Percentiles rank a stretch among this genome's conserved stretches.
phyloP scores from a whole-genome alignment of 2,888 invertebrate species.

The Ennomos fuscantarius region DNA sequence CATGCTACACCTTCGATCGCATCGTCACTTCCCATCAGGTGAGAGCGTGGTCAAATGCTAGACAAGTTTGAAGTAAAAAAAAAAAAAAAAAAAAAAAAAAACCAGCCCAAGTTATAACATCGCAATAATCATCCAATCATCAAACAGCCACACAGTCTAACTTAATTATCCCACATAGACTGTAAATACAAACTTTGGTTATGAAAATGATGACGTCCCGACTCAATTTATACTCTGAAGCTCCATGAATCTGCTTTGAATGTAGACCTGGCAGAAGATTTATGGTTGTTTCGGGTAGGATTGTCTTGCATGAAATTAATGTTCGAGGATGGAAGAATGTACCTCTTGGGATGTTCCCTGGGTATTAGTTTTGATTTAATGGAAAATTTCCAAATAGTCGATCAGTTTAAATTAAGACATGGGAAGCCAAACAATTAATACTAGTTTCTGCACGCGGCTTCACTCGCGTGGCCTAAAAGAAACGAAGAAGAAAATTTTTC shows the following conservation, averaged over 20 bases:
- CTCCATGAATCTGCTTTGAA: slow-evolving; percentile 26
- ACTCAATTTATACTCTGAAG: slow-evolving; percentile 24
- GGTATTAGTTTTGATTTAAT: slow-evolving; percentile 5
- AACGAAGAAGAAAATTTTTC: too few species aligned
- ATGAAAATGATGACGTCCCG: slow-evolving; percentile 26
- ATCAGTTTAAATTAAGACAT: too few species aligned
- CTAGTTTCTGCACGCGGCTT: too few species aligned
- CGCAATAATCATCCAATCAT: too few species aligned
- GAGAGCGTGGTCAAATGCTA: too few species aligned
- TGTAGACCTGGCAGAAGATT: slow-evolving; percentile 17
- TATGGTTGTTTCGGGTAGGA: slow-evolving; percentile 26
- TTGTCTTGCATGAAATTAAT: slow-evolving; percentile 31
- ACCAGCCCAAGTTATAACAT: too few species aligned
- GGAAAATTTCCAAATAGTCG: not conserved
- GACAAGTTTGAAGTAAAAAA: too few species aligned
- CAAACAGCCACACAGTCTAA: not conserved
- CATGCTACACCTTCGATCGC: too few species aligned
- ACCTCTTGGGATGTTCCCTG: slow-evolving; percentile 3
- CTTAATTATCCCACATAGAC: not conserved
- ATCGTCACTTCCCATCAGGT: too few species aligned
- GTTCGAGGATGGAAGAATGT: slow-evolving; percentile 10
- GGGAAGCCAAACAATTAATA: too few species aligned
- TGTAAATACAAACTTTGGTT: slow-evolving; percentile 14
- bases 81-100: too few species aligned
- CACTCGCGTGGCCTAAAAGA: too few species aligned